Evolutionary conservation across 2,113 vertebrate genomes (phyloP).

Genomic region (Podilymbus podiceps): DNA sequence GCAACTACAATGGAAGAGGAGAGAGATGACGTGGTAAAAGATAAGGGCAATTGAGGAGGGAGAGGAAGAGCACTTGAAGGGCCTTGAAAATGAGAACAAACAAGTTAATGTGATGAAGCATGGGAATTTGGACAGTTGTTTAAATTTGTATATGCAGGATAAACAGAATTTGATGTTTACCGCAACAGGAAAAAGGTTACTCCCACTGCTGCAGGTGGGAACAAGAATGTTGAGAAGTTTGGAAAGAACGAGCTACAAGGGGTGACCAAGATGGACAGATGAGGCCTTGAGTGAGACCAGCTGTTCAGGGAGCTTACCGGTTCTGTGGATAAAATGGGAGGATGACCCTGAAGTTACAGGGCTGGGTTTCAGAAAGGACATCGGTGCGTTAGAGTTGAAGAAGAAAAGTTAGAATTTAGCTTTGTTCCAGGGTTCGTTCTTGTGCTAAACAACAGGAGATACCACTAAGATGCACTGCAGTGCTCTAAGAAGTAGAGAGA

Average conservation of each 20-base stretch:
- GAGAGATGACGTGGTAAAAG: background rate
- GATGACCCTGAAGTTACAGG: background rate
- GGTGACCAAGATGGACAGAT: background rate
- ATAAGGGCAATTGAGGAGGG: background rate
- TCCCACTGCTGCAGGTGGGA: background rate
- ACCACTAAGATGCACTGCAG: background rate
- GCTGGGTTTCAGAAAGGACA: background rate
- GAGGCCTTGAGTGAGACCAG: background rate
- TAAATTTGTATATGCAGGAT: background rate
- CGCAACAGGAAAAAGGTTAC: background rate
- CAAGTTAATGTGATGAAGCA: background rate
- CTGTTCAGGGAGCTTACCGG: background rate
- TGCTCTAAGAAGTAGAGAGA: background rate
- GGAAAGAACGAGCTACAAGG: background rate
- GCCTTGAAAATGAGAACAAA: background rate
- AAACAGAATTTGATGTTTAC: background rate
- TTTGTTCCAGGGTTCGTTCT: background rate
- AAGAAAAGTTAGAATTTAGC: background rate
- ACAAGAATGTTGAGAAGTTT: background rate
- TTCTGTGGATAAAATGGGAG: background rate
- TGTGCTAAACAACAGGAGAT: background rate
- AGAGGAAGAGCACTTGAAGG: background rate
- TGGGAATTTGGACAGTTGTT: background rate
- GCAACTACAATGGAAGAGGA: background rate
- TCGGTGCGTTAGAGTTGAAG: background rate